Percentiles rank a stretch among this genome's conserved stretches.
These are phyloP conservation scores for Zaprionus lineosus DNA, from an alignment of 2,888 invertebrate genomes.

Conservation along the genomic window DNA sequence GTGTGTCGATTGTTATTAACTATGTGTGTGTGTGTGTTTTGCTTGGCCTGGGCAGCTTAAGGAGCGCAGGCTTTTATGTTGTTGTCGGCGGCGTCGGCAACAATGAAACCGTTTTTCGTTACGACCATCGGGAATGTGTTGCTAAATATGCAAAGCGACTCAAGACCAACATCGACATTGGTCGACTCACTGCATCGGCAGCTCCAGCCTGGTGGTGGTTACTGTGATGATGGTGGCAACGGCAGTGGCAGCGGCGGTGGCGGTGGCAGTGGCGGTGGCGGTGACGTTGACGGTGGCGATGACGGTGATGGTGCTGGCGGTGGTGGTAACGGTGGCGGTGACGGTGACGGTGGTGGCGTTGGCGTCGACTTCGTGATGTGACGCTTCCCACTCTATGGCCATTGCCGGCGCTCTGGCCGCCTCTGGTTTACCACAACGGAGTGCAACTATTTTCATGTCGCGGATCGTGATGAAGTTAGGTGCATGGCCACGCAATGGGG, in stretches of 20 bases:
- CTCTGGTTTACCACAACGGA: conserved; percentile 47
- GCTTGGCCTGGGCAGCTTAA: conserved; percentile 50
- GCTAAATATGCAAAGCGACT: conserved; percentile 77
- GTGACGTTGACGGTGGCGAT: conserved; percentile 10
- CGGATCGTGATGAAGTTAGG: conserved; percentile 79
- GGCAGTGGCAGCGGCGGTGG: conserved; percentile 5
- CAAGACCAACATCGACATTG: conserved; percentile 49
- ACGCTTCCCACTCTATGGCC: conserved; percentile 75
- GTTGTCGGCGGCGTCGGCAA: conserved; percentile 74
- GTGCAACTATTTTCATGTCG: conserved; percentile 74
- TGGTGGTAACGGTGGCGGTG: conserved; percentile 11
- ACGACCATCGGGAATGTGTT: conserved; percentile 77
- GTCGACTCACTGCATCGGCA: conserved; percentile 56
- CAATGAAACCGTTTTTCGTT: conserved; percentile 80
- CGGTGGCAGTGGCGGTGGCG: conserved; percentile 66
- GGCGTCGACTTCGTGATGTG: conserved; percentile 77
- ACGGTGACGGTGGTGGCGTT: conserved; percentile 40
- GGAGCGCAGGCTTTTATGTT: conserved; percentile 74
- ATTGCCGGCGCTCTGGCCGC: conserved; percentile 42
- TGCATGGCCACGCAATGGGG: conserved; percentile 72
- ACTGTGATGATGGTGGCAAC: conserved; percentile 6
- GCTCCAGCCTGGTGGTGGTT: conserved; percentile 20
- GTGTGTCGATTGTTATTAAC: conserved; percentile 9
- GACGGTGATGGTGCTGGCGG: conserved; percentile 55
- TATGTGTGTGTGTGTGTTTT: conserved; percentile 31